Evolutionary conservation across 1,140 invertebrate genomes (phyloP).

Genomic region (Ceratosolen solmsi): DNA sequence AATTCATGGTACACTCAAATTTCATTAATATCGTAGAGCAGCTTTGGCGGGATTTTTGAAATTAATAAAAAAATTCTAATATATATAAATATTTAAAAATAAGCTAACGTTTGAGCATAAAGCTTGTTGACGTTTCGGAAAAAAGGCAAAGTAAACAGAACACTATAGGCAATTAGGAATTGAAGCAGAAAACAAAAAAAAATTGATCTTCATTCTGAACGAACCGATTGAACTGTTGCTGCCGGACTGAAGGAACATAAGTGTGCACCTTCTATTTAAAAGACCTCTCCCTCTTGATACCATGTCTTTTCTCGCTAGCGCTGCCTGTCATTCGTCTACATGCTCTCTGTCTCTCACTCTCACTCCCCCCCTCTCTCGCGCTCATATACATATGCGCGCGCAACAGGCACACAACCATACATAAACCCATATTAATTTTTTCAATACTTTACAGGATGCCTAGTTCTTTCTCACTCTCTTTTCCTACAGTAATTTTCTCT

Average conservation of each 20-base stretch:
- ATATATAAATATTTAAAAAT: no score
- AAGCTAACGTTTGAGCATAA: no score
- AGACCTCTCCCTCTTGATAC: slow-evolving; percentile 61
- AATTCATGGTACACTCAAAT: slow-evolving; percentile 56
- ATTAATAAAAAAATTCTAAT: not conserved
- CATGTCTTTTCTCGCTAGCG: slow-evolving; percentile 34
- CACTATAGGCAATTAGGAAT: no score
- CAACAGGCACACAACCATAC: no score
- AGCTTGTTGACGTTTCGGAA: no score
- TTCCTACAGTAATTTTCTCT: no score
- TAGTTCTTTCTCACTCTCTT: slow-evolving; percentile 2
- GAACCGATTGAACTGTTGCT: slow-evolving; percentile 68
- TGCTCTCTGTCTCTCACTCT: slow-evolving; percentile 57
- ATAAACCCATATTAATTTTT: no score
- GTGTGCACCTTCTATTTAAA: slow-evolving; percentile 71
- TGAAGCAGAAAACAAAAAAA: slow-evolving; percentile 8
- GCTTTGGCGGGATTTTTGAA: slow-evolving; percentile 24
- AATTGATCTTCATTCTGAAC: slow-evolving; percentile 53
- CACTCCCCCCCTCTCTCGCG: not conserved
- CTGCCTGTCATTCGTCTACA: slow-evolving; percentile 36
- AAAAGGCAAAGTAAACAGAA: no score
- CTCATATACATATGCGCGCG: no score
- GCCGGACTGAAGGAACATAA: slow-evolving; percentile 72
- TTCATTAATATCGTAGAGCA: no score
- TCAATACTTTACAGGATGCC: slow-evolving; percentile 44